Percentiles rank a stretch among this genome's conserved stretches.
phyloP scores from a whole-genome alignment of 2,113 vertebrate species.

The Polypterus bichir region DNA sequence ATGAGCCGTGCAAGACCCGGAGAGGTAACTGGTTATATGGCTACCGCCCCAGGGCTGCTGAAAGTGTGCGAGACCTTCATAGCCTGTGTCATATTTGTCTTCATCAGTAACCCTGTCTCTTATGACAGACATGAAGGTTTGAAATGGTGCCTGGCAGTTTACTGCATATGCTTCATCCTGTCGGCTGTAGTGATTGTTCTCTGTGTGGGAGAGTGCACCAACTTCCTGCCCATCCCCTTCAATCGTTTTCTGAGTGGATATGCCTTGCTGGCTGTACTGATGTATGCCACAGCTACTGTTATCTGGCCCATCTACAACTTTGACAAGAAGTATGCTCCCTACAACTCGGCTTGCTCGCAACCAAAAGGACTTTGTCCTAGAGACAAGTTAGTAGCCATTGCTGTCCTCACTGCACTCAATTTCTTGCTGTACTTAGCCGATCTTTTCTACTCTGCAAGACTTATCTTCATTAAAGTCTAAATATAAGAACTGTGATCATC shows the following conservation, averaged over 20 bases:
- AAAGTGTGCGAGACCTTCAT: constrained; percentile 80
- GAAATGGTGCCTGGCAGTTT: constrained; percentile 72
- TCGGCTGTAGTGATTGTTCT: constrained; percentile 61
- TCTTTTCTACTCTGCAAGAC: constrained; percentile 62
- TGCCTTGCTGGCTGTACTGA: constrained; percentile 57
- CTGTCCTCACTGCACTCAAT: constrained; percentile 64
- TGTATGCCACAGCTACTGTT: constrained; percentile 63
- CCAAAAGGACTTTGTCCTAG: constrained; percentile 23
- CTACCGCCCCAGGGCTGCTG: constrained; percentile 68
- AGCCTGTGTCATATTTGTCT: constrained; percentile 75
- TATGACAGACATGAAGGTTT: constrained; percentile 41
- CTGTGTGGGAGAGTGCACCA: constrained; percentile 69
- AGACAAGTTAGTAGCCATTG: constrained; percentile 58
- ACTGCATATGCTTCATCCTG: constrained; percentile 80
- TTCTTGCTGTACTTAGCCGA: constrained; percentile 70
- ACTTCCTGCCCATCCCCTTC: constrained; percentile 61
- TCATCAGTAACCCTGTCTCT: constrained; percentile 39
- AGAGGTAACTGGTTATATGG: constrained; percentile 78
- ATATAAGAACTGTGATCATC: no score
- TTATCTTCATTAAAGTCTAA: constrained; percentile 64
- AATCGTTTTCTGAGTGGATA: constrained; percentile 65
- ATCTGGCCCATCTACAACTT: constrained; percentile 81
- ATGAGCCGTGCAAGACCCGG: constrained; percentile 66
- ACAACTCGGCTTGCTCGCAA: accelerated
- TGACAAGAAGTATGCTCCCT: constrained; percentile 30